Evolutionary conservation across 2,888 invertebrate species (phyloP), one percentile per base, ranked within the genome.

Genomic region (Tricholauxania praeusta): DNA sequence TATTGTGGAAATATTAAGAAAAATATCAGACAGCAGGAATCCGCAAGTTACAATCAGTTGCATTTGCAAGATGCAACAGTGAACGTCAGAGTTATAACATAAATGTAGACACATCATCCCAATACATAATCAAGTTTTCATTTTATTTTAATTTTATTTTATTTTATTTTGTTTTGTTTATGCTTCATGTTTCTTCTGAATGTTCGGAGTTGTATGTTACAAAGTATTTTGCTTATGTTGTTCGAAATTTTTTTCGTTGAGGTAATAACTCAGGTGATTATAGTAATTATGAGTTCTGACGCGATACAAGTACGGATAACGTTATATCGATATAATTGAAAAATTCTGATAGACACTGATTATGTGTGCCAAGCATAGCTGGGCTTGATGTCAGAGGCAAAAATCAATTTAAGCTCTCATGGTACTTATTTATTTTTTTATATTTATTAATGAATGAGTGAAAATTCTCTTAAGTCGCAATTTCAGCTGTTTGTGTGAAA

Each of bases 251-350:
- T n/a, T 66, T 80, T 82, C 84, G 84, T 82, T 82, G 85, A 85
- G 86, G 86, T 86, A 87, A 87, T 87, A 87, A 87, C 86, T 87
- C 86, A 87, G 85, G 87, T 87, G 86, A 87, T 87, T 87, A 87
- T 86, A 87, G 87, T 87, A 86, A 87, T 87, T 87, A 87, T 86
- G 87, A 85, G 86, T 86, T 85, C 85, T 85, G 85, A 84, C 85
- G 84, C 84, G 85, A 84, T 84, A 79, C 84, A 80, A 85, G 83
- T 84, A 84, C 85, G 86, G 87, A 86, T 87, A 87, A 87, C 87
- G 87, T 87, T 87, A 87, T 84, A 84, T 82, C 86, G 86, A 87
- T 87, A 87, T 87, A 87, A 87, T 87, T 87, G 87, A 87, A 87
- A 87, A 87, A 87, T 86, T 86, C 86, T 87, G 87, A 87, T 87